Base-by-base conservation (phyloP, 2,888 invertebrate species). In the Lycophotia porphyrea region DNA sequence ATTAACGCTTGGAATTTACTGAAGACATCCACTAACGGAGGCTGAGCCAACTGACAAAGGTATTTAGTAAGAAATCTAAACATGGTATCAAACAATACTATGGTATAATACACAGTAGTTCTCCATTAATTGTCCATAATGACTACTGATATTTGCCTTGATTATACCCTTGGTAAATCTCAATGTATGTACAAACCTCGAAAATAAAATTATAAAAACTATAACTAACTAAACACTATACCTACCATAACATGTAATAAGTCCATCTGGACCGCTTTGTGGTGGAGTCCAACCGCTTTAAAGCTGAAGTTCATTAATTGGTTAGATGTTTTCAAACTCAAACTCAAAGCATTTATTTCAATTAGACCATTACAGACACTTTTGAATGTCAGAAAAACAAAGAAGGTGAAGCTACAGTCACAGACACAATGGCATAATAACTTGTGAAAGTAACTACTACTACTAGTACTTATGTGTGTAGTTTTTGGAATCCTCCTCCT, bases 61-160 rank as follows among this genome's bases (percentile, higher is more conserved):
- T 60, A 61, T 63, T 55, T 74, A 79, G 13, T 61, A 44, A 39
- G 60, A 31, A 60, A 74, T 78, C 58, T 74, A 31, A 65, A 81
- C 60, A 44, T 60, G 8, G 5, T 74, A 74, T 60, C 44, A 78
- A 55, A 81, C 75, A 74, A 66, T 74, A 66, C n/a, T n/a, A n/a
- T n/a, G 47, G 21, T 80, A 13, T 39, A 55, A 49, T 64, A 79
- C 18, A 47, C 49, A 71, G n/a, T n/a, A 64, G 36, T 44, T 39
- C 27, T 36, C 34, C 34, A 58, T 76, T 76, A 39, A 75, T 64
- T 58, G 39, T 34, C n/a, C 31, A 49, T 80, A 64, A 64, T 80
- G n/a, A 58, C 47, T 68, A 27, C 24, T 71, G n/a, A n/a, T n/a
- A n/a, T n/a, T n/a, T n/a, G n/a, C n/a, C n/a, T n/a, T n/a, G 24